Conservation (phyloP, 1,140 invertebrate genomes). For the Coptotermes formosanus region DNA sequence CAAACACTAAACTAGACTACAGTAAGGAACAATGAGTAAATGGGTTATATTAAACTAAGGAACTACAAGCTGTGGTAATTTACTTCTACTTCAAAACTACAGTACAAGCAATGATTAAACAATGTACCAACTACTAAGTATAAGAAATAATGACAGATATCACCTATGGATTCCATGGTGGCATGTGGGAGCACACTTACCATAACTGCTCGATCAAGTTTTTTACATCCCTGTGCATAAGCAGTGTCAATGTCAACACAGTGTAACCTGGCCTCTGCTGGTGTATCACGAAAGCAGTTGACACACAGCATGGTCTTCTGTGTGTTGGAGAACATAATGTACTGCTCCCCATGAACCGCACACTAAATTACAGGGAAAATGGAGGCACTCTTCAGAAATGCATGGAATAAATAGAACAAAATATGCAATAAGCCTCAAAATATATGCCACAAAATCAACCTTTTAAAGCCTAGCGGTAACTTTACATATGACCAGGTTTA, state of each 20-base stretch:
- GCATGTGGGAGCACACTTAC: slow-evolving; percentile 43
- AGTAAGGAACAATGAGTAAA: no score
- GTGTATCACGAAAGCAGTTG: slow-evolving; percentile 67
- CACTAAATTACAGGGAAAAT: slow-evolving; percentile 49
- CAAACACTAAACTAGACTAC: neutral
- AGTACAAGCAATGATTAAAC: neutral
- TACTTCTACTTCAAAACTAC: neutral
- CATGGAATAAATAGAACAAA: no score
- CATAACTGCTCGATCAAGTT: slow-evolving; percentile 59
- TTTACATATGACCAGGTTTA: no score
- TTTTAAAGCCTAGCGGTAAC: no score
- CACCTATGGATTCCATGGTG: neutral
- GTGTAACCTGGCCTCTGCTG: slow-evolving; percentile 60
- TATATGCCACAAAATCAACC: no score
- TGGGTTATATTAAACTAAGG: neutral
- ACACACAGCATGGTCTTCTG: slow-evolving; percentile 68
- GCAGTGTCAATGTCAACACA: slow-evolving; percentile 71
- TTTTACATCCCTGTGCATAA: slow-evolving; percentile 65
- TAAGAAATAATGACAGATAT: neutral
- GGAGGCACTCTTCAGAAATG: neutral
- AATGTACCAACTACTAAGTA: neutral
- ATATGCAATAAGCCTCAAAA: no score
- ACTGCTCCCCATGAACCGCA: slow-evolving; percentile 64
- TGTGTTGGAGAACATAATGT: slow-evolving; percentile 68
- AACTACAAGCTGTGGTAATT: neutral